Percentiles rank a stretch among this genome's conserved stretches.
phyloP scores from a whole-genome alignment of 1,140 invertebrate genomes.

The Drosophila nasuta region DNA sequence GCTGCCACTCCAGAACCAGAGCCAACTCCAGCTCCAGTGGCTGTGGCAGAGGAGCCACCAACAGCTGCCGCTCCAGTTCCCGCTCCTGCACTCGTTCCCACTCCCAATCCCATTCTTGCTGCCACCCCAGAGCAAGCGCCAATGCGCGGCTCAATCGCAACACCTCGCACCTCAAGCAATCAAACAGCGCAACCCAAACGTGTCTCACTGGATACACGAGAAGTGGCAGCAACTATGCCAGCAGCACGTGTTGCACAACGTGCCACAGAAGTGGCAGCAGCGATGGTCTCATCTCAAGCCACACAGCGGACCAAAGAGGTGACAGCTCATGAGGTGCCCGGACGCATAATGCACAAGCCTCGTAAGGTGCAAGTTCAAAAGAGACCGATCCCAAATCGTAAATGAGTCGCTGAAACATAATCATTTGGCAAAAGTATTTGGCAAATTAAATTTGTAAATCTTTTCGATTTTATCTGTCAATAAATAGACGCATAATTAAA shows the following conservation, averaged over 20 bases:
- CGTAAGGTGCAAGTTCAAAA: not conserved
- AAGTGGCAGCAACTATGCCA: not conserved
- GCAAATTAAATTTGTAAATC: not conserved
- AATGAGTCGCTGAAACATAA: not conserved
- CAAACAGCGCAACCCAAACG: not conserved
- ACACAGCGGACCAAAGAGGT: not conserved
- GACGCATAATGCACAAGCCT: not conserved
- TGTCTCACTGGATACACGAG: not conserved
- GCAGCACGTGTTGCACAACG: not conserved
- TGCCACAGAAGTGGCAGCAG: slow-evolving; percentile 1
- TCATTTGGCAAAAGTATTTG: not conserved
- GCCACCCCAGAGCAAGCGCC: not conserved
- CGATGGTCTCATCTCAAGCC: not conserved
- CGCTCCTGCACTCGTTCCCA: not conserved
- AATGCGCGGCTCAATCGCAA: not conserved
- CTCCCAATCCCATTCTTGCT: too few relatives aligned
- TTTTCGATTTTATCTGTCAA: not conserved
- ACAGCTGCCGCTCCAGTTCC: not conserved
- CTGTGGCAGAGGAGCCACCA: not conserved
- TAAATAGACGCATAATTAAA: slow-evolving; percentile 28
- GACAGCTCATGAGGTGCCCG: not conserved
- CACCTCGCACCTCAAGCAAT: not conserved
- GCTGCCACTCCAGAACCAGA: not conserved
- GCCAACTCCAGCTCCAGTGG: not conserved
- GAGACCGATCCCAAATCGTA: not conserved